These are phyloP conservation scores for Drosophila lacertosa DNA, from an alignment of 1,140 invertebrate species.

Conservation along the genomic window DNA sequence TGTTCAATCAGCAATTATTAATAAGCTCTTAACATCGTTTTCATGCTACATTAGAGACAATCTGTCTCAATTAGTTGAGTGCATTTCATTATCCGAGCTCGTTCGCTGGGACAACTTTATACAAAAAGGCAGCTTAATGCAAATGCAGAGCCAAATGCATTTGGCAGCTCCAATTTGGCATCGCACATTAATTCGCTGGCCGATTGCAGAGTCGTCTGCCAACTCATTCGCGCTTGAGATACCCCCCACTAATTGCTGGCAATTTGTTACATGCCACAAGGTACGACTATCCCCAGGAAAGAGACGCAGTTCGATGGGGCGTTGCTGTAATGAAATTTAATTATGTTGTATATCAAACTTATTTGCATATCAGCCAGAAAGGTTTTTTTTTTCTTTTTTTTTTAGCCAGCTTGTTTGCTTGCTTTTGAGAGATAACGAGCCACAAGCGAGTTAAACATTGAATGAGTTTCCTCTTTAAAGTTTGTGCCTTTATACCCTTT, in stretches of 20 bases:
- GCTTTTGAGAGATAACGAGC: conserved; percentile 32
- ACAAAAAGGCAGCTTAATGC: conserved; percentile 39
- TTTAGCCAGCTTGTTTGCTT: too few relatives aligned
- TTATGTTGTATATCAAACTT: conserved; percentile 76
- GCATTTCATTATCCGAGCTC: conserved; percentile 33
- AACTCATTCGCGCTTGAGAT: conserved; percentile 19
- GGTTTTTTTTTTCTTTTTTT: conserved; percentile 41
- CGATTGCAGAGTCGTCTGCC: conserved; percentile 22
- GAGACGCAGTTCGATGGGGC: conserved; percentile 37
- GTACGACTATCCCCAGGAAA: neutral
- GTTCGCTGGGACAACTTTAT: conserved; percentile 36
- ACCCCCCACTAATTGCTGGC: conserved; percentile 67
- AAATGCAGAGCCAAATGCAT: conserved; percentile 33
- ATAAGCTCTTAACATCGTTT: neutral
- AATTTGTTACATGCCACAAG: conserved; percentile 66
- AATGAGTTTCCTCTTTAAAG: conserved; percentile 12
- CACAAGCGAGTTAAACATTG: conserved; percentile 28
- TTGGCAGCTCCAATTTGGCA: conserved; percentile 47
- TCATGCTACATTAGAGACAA: neutral
- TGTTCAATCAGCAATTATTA: neutral
- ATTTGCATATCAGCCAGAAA: conserved; percentile 73
- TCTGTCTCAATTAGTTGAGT: conserved; percentile 50
- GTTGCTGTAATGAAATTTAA: conserved; percentile 78
- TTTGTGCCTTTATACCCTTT: conserved; percentile 1
- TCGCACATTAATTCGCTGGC: conserved; percentile 40